Percentiles rank a stretch among this genome's conserved stretches.
Evolutionary conservation across 2,888 invertebrate species (phyloP).

Genomic region (Micropterix aruncella): DNA sequence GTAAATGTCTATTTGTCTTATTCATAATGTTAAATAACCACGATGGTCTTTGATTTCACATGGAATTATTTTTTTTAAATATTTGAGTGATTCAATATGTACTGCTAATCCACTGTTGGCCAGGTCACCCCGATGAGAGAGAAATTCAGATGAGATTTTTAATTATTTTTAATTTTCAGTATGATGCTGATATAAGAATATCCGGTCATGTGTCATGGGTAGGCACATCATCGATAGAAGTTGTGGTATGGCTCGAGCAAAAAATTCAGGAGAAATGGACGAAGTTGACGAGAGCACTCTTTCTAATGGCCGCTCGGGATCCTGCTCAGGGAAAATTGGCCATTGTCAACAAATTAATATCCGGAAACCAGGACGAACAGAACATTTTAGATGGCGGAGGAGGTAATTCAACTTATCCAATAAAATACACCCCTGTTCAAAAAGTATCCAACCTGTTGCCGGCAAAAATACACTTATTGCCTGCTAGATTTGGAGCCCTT

Average conservation of each 20-base stretch:
- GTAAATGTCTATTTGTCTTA: no score
- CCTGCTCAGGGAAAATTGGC: slow-evolving; percentile 40
- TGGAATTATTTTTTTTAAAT: no score
- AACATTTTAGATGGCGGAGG: slow-evolving; percentile 40
- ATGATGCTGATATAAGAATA: slow-evolving; percentile 42
- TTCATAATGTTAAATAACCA: no score
- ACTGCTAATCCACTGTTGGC: no score
- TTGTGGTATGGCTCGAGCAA: slow-evolving; percentile 56
- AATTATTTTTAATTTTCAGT: background rate
- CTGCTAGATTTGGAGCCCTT: no score
- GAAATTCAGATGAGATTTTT: no score
- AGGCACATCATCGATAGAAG: slow-evolving; percentile 57
- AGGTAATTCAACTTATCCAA: no score
- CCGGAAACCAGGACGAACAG: slow-evolving; percentile 44
- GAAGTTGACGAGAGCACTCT: slow-evolving; percentile 48
- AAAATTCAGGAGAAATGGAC: slow-evolving; percentile 24
- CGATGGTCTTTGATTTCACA: no score
- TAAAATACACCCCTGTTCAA: no score
- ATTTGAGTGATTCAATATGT: no score
- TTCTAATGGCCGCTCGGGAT: slow-evolving; percentile 60
- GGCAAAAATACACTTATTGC: no score
- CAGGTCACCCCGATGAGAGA: background rate
- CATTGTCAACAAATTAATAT: slow-evolving; percentile 39
- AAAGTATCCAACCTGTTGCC: no score
- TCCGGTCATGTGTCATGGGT: slow-evolving; percentile 65